Conservation (phyloP, 2,888 invertebrate genomes). For the Drosophila atroscutellata region DNA sequence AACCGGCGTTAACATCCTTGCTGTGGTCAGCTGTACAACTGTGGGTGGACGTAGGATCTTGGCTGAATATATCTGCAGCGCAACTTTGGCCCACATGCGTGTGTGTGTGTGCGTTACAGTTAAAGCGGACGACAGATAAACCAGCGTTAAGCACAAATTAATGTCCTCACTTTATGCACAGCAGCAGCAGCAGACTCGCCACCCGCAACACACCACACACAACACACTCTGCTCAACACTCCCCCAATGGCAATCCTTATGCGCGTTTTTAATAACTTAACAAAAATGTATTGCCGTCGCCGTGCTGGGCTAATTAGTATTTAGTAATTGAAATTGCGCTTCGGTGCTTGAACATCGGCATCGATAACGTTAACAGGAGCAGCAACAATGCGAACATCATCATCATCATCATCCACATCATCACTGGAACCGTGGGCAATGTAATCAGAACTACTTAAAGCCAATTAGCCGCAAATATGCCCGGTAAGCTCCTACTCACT, state of each 20-base stretch:
- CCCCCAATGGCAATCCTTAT: neutral
- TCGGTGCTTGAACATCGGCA: slow-evolving; percentile 53
- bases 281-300: slow-evolving; percentile 71
- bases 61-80: neutral
- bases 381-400: slow-evolving; percentile 36
- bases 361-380: slow-evolving; percentile 31
- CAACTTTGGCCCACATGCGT: slow-evolving; percentile 55
- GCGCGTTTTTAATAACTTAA: slow-evolving; percentile 73
- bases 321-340: slow-evolving; percentile 74
- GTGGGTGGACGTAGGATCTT: slow-evolving; percentile 2
- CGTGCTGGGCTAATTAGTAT: slow-evolving; percentile 69
- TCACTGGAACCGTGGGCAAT: slow-evolving; percentile 54
- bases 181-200: neutral
- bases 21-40: slow-evolving; percentile 32
- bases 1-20: slow-evolving; percentile 50
- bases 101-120: slow-evolving; percentile 60
- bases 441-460: slow-evolving; percentile 80
- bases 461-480: slow-evolving; percentile 80
- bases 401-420: slow-evolving; percentile 25
- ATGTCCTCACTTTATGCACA: slow-evolving; percentile 77
- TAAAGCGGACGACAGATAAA: slow-evolving; percentile 72
- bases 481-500: slow-evolving; percentile 68
- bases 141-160: slow-evolving; percentile 77
- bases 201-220: neutral
- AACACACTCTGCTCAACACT: neutral